A percentile compares a stretch with the other conserved stretches of the same genome.
Evolutionary conservation across 2,888 invertebrate species (phyloP).

Genomic region (Blastobasis lacticolella): DNA sequence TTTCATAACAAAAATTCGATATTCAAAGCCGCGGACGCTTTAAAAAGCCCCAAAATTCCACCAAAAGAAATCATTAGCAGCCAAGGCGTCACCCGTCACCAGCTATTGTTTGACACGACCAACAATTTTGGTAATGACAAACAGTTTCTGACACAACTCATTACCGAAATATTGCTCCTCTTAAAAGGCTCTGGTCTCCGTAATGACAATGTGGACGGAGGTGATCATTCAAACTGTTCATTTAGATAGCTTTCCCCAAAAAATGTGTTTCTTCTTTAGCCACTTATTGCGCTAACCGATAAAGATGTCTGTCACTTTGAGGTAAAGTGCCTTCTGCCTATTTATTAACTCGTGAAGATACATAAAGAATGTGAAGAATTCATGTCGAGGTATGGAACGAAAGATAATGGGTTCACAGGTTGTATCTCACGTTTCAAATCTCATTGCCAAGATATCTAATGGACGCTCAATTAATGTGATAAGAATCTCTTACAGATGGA

Average conservation of each 20-base stretch:
- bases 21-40: too few relatives aligned
- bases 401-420: too few relatives aligned
- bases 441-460: too few relatives aligned
- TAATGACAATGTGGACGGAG: neutral
- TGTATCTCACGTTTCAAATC: too few relatives aligned
- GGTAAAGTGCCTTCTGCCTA: constrained; percentile 1
- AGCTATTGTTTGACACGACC: neutral
- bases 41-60: too few relatives aligned
- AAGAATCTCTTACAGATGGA: too few relatives aligned
- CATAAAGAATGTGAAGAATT: neutral
- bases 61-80: constrained; percentile 16
- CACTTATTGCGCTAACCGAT: neutral
- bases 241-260: neutral
- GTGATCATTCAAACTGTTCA: neutral
- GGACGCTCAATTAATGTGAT: too few relatives aligned
- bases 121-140: constrained; percentile 11
- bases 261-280: neutral
- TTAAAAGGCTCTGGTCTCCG: constrained; percentile 6
- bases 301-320: neutral
- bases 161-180: constrained; percentile 11
- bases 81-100: constrained; percentile 10
- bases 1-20: too few relatives aligned
- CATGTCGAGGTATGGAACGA: too few relatives aligned
- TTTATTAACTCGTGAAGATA: constrained; percentile 13
- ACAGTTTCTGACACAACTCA: constrained; percentile 14